A percentile compares a stretch with the other conserved stretches of the same genome.
Evolutionary conservation across 2,113 vertebrate species (phyloP).

Genomic region (Vireo altiloquus): DNA sequence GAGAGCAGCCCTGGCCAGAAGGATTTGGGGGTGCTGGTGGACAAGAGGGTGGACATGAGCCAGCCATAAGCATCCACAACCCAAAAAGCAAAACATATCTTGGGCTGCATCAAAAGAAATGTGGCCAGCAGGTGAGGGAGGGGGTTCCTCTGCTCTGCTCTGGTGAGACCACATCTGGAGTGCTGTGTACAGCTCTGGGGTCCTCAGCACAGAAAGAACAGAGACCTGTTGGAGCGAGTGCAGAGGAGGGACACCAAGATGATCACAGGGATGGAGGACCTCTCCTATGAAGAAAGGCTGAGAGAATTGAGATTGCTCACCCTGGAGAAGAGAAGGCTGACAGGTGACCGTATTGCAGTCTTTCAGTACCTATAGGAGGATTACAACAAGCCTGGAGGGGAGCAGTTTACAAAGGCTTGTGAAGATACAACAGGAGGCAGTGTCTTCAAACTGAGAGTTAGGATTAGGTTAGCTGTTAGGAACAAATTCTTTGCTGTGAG

Average conservation of each 20-base stretch:
- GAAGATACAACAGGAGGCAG: neutral
- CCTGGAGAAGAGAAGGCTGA: neutral
- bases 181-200: neutral
- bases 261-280: accelerated
- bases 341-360: neutral
- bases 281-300: neutral
- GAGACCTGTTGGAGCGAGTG: neutral
- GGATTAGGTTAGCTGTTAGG: accelerated
- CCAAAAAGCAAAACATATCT: neutral
- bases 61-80: neutral
- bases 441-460: neutral
- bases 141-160: neutral
- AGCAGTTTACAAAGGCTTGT: neutral
- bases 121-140: neutral
- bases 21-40: neutral
- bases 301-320: neutral
- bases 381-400: neutral
- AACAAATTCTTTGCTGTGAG: neutral
- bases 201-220: neutral
- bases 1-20: neutral
- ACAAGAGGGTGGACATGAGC: neutral
- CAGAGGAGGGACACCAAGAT: neutral
- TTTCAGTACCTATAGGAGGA: neutral
- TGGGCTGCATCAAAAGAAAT: neutral
- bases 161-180: neutral